phyloP scores from a whole-genome alignment of 2,113 vertebrate species.

The Glaucomys volans region DNA sequence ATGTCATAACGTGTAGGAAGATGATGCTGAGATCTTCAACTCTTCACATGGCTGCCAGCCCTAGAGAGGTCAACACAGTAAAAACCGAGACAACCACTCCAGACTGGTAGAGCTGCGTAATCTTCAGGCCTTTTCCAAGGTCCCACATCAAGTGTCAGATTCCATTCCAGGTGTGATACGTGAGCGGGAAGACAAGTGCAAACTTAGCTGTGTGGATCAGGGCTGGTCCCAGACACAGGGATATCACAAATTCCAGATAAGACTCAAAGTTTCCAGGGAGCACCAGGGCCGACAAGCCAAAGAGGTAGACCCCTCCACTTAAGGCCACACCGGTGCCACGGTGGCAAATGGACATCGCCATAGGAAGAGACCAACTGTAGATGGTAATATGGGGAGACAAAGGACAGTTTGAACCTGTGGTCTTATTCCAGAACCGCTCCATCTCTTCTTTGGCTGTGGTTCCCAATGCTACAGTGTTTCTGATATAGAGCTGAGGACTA shows the following conservation, averaged over 20 bases:
- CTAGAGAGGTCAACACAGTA: constrained; percentile 88
- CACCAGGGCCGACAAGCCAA: constrained; percentile 90
- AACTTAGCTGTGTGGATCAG: constrained; percentile 93
- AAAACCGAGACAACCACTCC: constrained; percentile 90
- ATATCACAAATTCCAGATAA: constrained; percentile 92
- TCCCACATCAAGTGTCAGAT: constrained; percentile 93
- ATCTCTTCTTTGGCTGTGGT: constrained; percentile 95
- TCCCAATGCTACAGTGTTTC: constrained; percentile 91
- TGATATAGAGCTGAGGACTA: too few species aligned
- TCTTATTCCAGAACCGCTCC: constrained; percentile 94
- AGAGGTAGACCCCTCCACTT: constrained; percentile 93
- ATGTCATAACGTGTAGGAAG: neutral
- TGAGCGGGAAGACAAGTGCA: constrained; percentile 90
- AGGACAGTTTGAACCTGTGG: constrained; percentile 90
- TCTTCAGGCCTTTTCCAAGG: constrained; percentile 87
- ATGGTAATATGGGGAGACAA: constrained; percentile 93
- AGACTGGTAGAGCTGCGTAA: constrained; percentile 91
- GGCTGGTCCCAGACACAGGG: constrained; percentile 88
- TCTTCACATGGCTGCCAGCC: constrained; percentile 87
- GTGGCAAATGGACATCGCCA: constrained; percentile 94
- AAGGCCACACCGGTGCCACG: constrained; percentile 93
- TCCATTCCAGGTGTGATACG: constrained; percentile 93
- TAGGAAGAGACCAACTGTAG: constrained; percentile 96
- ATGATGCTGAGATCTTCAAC: neutral
- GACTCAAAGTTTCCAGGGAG: constrained; percentile 91